Evolutionary conservation across 1,140 invertebrate genomes (phyloP).

Genomic region (Leptinotarsa lineolata): DNA sequence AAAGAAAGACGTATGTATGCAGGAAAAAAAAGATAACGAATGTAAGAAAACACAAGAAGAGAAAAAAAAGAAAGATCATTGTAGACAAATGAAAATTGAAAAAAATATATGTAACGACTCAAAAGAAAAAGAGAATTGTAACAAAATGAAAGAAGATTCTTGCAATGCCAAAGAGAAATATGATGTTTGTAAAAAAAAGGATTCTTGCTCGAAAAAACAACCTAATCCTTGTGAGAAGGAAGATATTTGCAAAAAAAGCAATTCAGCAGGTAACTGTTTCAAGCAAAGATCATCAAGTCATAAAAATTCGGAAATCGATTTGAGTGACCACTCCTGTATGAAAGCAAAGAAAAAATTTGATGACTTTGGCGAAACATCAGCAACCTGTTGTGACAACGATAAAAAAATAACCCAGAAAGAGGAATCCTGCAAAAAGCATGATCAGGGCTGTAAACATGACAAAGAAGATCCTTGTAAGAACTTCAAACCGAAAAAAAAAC

Average conservation of each 20-base stretch:
- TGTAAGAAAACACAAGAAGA: neutral
- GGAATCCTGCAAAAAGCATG: neutral
- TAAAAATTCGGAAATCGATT: too few relatives aligned
- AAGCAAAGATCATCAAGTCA: too few relatives aligned
- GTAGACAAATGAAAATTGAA: neutral
- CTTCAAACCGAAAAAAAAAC: conserved; percentile 8
- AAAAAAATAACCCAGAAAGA: neutral
- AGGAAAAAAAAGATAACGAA: neutral
- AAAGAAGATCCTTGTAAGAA: conserved; percentile 37
- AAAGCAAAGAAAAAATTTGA: too few relatives aligned
- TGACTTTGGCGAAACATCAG: too few relatives aligned
- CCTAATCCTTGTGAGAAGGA: conserved; percentile 16
- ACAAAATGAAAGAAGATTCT: neutral
- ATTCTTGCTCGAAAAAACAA: neutral
- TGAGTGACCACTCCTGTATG: too few relatives aligned
- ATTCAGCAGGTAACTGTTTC: too few relatives aligned
- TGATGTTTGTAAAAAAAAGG: neutral
- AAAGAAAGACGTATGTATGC: neutral
- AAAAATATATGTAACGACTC: neutral
- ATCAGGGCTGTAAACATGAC: conserved; percentile 24
- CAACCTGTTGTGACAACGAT: too few relatives aligned
- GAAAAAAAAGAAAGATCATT: neutral
- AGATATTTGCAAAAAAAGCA: conserved; percentile 5
- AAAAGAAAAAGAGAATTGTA: neutral
- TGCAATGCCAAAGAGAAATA: neutral